phyloP scores from a whole-genome alignment of 2,888 invertebrate genomes.

The Caenorhabditis wallacei region DNA sequence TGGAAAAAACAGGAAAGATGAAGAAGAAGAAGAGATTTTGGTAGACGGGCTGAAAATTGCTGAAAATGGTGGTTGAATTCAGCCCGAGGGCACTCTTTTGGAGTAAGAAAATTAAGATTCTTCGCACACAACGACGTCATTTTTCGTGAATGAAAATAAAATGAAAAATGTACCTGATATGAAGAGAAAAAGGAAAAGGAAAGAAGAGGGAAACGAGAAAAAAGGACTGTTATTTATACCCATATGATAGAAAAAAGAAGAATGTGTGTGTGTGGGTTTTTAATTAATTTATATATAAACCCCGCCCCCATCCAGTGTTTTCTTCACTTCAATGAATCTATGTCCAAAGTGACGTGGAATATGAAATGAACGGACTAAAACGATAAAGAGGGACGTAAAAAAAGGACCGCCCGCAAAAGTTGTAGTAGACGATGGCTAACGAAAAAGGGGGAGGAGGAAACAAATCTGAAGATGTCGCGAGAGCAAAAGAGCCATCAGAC shows the following conservation, averaged over 20 bases:
- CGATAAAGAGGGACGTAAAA: not conserved
- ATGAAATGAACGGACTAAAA: constrained; percentile 2
- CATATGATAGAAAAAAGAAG: constrained; percentile 28
- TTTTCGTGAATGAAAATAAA: constrained; percentile 15
- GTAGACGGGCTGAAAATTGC: not conserved
- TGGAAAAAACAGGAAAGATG: not conserved
- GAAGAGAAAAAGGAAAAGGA: not conserved
- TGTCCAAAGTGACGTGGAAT: constrained; percentile 29
- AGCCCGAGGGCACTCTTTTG: constrained; percentile 18
- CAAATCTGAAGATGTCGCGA: constrained; percentile 60
- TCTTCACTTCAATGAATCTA: constrained; percentile 5
- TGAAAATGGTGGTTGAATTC: constrained; percentile 28
- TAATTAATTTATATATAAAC: constrained; percentile 37
- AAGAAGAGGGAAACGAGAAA: constrained; percentile 7
- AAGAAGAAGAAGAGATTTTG: constrained; percentile 14
- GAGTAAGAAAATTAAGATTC: constrained; percentile 32
- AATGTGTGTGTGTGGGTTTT: constrained; percentile 41
- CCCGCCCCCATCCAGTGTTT: constrained; percentile 5
- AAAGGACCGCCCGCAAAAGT: constrained; percentile 22
- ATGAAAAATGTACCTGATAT: constrained; percentile 38
- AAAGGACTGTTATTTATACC: constrained; percentile 25
- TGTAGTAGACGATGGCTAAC: constrained; percentile 36
- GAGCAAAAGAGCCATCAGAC: constrained; percentile 39
- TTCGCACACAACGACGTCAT: constrained; percentile 29
- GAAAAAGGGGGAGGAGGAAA: constrained; percentile 30